A percentile compares a stretch with the other conserved stretches of the same genome.
These are phyloP conservation scores for Plusia festucae DNA, from an alignment of 2,888 invertebrate species.

Conservation along the genomic window DNA sequence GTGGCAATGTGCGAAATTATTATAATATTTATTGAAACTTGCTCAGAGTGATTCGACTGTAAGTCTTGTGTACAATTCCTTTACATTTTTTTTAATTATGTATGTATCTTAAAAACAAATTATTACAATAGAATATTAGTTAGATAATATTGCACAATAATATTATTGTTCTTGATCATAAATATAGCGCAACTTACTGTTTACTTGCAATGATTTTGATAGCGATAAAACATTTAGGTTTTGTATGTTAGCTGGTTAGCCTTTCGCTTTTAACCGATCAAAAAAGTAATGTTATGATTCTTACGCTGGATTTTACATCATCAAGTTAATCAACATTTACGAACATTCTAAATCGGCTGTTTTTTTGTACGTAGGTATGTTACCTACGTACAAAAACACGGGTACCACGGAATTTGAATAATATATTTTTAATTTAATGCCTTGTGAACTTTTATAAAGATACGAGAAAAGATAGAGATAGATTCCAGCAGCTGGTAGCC, in stretches of 20 bases:
- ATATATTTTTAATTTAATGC: neutral
- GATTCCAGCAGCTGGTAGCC: too few species aligned
- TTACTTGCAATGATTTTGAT: neutral
- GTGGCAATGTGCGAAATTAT: too few species aligned
- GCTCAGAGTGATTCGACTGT: too few species aligned
- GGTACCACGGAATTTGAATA: neutral
- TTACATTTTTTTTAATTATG: too few species aligned
- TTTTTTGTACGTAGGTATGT: neutral
- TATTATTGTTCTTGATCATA: too few species aligned
- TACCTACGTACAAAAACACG: too few species aligned
- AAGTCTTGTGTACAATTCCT: too few species aligned
- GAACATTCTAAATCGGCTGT: neutral
- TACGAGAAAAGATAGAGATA: too few species aligned
- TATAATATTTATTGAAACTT: too few species aligned
- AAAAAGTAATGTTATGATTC: neutral
- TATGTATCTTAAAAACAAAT: too few species aligned
- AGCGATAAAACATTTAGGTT: neutral
- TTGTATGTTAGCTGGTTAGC: neutral
- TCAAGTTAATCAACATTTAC: neutral
- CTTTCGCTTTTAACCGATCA: constrained; percentile 1
- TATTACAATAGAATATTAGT: too few species aligned
- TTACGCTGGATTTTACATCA: neutral
- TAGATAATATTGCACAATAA: too few species aligned
- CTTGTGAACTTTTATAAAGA: neutral
- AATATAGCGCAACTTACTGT: neutral